Conservation (phyloP, 2,888 invertebrate genomes). For the Meganola albula region DNA sequence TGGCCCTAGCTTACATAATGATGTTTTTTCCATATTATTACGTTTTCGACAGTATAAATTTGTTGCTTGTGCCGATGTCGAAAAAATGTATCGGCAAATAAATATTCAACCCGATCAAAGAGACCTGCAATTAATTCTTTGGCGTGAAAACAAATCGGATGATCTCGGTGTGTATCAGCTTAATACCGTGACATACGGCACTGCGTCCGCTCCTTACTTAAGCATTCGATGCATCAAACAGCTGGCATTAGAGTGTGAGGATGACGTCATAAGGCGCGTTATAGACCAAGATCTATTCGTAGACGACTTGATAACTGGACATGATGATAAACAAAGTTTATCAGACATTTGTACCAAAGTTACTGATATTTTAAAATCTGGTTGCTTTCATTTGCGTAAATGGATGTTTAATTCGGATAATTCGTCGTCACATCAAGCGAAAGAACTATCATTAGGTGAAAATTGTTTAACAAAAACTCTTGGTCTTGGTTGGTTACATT, state of each 20-base stretch:
- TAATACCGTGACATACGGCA: too few relatives aligned
- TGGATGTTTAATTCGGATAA: slow-evolving; percentile 3
- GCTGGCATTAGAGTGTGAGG: slow-evolving; percentile 1
- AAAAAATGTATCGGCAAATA: slow-evolving; percentile 1
- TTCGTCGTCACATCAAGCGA: slow-evolving; percentile 1
- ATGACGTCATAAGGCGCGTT: slow-evolving; percentile 2
- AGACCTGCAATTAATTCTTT: slow-evolving; percentile 4
- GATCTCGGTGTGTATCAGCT: neutral
- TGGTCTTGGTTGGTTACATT: slow-evolving; percentile 1
- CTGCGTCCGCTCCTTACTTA: slow-evolving; percentile 2
- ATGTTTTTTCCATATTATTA: slow-evolving; percentile 4
- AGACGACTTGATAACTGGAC: slow-evolving; percentile 3
- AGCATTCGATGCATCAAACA: slow-evolving; percentile 5
- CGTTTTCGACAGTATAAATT: slow-evolving; percentile 2
- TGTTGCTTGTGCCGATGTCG: too few relatives aligned
- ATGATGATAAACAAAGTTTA: slow-evolving; percentile 1
- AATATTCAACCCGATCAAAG: slow-evolving; percentile 1
- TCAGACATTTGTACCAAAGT: neutral
- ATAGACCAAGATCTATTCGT: slow-evolving; percentile 2
- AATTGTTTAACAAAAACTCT: slow-evolving; percentile 6
- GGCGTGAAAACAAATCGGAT: slow-evolving; percentile 4
- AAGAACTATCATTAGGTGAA: slow-evolving; percentile 2
- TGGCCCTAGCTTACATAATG: slow-evolving; percentile 5
- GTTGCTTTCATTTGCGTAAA: slow-evolving; percentile 4
- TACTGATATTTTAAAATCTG: neutral